Evolutionary conservation across 2,888 invertebrate genomes (phyloP), one percentile per base, ranked within the genome.

Genomic region (Eumerus sabulonum): DNA sequence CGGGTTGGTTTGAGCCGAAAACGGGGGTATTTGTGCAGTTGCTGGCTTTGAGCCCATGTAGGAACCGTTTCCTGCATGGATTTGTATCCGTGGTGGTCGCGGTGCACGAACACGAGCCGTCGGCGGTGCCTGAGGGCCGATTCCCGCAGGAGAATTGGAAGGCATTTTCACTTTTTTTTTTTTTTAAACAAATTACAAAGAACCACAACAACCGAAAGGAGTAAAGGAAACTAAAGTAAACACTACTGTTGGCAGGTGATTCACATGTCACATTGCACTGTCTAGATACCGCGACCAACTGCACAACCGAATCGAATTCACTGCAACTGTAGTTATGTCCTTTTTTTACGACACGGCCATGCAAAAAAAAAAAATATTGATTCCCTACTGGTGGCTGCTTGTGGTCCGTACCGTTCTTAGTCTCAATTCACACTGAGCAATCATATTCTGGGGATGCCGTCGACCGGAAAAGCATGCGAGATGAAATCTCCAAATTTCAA

Each of bases 81-180:
- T 87, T 57, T 86, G 86, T 40, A 88, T 87, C 53, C 88, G 85
- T 0, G 88, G 88, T 11, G 88, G 88, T 9, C 88, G 82, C 27
- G 85, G 85, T 0, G 85, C 85, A 9, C 85, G 84, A 45, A 83
- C 82, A 13, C 85, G 83, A 36, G 85, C 82, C 0, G 85, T 82
- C 35, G 86, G 83, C 42, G 87, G 84, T 50, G 81, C 44, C 35
- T 18, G 27, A 1, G 54, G 12, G 16, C 48, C 16, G 0, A 51
- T 60, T n/a, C 45, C n/a, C n/a, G 72, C 57, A 18, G 57, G 40
- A 1, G 73, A 53, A 48, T 56, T 74, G 1, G 59, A 63, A 16
- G 64, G 36, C 47, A 63, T 59, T 56, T 54, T 47, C 3, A 27
- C 27, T 27, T 27, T 27, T 27, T 27, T 27, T 27, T 27, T 27